These are phyloP conservation scores for Cryptomyrus ogoouensis DNA, from an alignment of 2,113 vertebrate species.

Conservation along the genomic window DNA sequence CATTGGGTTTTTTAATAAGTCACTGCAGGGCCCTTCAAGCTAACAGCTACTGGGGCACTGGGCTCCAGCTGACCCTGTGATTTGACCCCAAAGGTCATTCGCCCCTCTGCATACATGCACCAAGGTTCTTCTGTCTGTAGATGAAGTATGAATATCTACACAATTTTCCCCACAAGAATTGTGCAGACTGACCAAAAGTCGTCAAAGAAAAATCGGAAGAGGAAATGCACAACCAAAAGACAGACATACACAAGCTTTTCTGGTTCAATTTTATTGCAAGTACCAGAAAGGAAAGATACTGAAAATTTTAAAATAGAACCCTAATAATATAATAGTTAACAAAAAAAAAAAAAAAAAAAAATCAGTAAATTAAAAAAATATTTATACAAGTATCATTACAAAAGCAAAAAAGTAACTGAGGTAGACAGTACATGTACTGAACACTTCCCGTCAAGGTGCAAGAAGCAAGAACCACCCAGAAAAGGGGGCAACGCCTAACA, in stretches of 20 bases:
- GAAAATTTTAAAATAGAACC: slow-evolving; percentile 37
- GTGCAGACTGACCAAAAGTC: not conserved
- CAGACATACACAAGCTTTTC: not conserved
- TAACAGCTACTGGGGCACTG: not conserved
- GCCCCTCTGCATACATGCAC: not conserved
- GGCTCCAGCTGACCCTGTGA: not conserved
- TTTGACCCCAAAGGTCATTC: not conserved
- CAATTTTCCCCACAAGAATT: not conserved
- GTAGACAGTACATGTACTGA: slow-evolving; percentile 23
- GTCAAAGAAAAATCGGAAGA: not conserved
- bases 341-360: slow-evolving; percentile 43
- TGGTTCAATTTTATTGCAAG: not conserved
- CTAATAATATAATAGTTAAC: slow-evolving; percentile 31
- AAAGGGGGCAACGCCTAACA: slow-evolving; percentile 11
- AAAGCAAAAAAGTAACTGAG: slow-evolving; percentile 25
- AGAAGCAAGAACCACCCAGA: slow-evolving; percentile 11
- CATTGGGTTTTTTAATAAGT: not conserved
- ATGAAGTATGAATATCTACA: not conserved
- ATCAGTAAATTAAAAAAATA: slow-evolving; percentile 48
- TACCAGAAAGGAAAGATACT: not conserved
- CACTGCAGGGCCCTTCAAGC: not conserved
- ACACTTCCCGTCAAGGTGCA: not conserved
- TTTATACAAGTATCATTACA: slow-evolving; percentile 48
- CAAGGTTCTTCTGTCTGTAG: not conserved
- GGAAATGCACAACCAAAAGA: not conserved